A percentile compares a stretch with the other conserved stretches of the same genome.
Conservation (phyloP, 1,140 invertebrate species). For the Myzus persicae region DNA sequence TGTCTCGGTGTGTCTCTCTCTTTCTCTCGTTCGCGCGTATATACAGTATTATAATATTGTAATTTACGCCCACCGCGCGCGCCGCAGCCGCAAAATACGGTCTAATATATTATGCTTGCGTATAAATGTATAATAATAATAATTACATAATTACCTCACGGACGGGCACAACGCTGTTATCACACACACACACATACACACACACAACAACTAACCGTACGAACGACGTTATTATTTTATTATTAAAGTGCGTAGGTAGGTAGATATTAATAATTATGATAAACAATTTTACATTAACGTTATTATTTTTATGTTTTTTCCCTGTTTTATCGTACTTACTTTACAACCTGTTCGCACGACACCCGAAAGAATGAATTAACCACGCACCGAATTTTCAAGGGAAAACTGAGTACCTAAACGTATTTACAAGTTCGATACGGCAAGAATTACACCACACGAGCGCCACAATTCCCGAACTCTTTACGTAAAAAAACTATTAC, state of each 20-base stretch:
- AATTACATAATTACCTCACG: conserved; percentile 31
- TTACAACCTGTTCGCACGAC: conserved; percentile 5
- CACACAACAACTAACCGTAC: background rate
- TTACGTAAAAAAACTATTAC: background rate
- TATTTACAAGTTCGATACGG: background rate
- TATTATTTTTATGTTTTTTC: background rate
- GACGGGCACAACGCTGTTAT: background rate
- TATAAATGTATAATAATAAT: background rate
- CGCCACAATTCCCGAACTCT: background rate
- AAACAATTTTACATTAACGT: background rate
- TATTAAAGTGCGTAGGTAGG: background rate
- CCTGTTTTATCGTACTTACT: background rate
- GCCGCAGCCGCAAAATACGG: background rate
- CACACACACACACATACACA: background rate
- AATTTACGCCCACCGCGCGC: background rate
- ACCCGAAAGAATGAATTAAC: background rate
- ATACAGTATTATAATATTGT: background rate
- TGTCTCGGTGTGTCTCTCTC: background rate
- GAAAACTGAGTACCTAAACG: background rate
- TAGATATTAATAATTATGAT: background rate
- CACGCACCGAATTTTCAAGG: background rate
- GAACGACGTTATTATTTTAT: background rate
- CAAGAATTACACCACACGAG: background rate
- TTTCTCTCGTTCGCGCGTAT: background rate
- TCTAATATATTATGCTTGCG: background rate